Percentiles rank a stretch among this genome's conserved stretches.
These are phyloP conservation scores for Nestor notabilis DNA, from an alignment of 2,113 vertebrate species.

Conservation along the genomic window DNA sequence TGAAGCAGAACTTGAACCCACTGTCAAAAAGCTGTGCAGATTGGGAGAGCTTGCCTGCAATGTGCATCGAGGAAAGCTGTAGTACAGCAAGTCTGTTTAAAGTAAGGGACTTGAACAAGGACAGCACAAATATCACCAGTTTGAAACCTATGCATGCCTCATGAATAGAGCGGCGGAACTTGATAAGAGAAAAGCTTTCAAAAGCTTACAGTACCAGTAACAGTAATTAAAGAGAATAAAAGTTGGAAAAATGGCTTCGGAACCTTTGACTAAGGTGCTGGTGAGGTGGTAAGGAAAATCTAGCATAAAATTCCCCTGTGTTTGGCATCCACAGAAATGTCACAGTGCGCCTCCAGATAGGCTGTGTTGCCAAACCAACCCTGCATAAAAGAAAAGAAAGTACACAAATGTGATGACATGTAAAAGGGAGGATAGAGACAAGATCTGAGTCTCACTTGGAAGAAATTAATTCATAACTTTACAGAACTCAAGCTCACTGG, in stretches of 20 bases:
- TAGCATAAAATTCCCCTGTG: not conserved
- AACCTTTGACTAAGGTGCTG: not conserved
- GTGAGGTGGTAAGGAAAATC: not conserved
- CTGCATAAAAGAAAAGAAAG: not conserved
- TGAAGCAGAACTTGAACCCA: not conserved
- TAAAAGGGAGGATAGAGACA: not conserved
- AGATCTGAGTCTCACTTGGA: not conserved
- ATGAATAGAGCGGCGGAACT: not conserved
- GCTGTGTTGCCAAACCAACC: not conserved
- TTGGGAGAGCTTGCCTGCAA: not conserved
- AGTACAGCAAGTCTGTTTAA: not conserved
- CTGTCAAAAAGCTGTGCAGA: not conserved
- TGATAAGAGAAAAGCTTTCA: not conserved
- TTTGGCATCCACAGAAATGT: not conserved
- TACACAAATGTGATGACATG: not conserved
- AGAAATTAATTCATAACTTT: not conserved
- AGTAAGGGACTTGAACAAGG: not conserved
- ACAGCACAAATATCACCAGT: not conserved
- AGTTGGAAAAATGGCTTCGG: not conserved
- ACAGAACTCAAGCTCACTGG: not conserved
- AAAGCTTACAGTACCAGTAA: not conserved
- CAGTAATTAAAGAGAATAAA: not conserved
- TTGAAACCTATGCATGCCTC: not conserved
- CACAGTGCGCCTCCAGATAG: not conserved
- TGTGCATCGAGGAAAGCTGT: not conserved